Percentiles rank a stretch among this genome's conserved stretches.
Evolutionary conservation across 2,113 vertebrate genomes (phyloP).

Genomic region (Oreotrochilus melanogaster): DNA sequence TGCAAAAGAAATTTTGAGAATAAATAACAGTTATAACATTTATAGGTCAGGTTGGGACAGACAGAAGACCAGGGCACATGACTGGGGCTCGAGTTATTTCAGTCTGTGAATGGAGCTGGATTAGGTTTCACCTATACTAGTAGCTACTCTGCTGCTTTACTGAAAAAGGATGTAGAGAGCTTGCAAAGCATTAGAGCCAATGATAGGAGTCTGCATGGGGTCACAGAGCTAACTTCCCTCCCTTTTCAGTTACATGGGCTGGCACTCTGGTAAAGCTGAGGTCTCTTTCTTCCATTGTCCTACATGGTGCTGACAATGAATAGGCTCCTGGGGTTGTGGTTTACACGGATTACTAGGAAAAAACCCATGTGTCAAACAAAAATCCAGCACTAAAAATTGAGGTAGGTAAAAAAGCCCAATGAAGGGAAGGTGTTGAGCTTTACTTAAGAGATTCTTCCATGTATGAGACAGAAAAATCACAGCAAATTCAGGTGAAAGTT

Average conservation of each 20-base stretch:
- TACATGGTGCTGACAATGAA: background rate
- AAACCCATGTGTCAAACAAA: background rate
- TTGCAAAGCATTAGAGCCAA: background rate
- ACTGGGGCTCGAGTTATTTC: fast-evolving
- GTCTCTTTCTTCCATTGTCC: constrained; percentile 50
- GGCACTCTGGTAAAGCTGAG: background rate
- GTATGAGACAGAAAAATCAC: background rate
- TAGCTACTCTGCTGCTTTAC: background rate
- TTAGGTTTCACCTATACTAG: background rate
- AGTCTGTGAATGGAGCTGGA: background rate
- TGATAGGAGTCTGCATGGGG: background rate
- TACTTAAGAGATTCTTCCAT: background rate
- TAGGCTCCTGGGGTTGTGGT: constrained; percentile 5
- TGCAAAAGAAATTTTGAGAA: background rate
- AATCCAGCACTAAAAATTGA: background rate
- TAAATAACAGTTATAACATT: background rate
- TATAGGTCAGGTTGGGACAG: background rate
- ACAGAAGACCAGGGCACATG: background rate
- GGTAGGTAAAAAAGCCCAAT: background rate
- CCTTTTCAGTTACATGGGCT: background rate
- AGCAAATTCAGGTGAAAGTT: background rate
- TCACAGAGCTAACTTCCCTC: background rate
- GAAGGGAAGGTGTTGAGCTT: background rate
- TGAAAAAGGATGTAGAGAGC: background rate
- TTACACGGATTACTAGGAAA: background rate